Conservation (phyloP, 2,888 invertebrate genomes). For the Torymus tubicola region DNA sequence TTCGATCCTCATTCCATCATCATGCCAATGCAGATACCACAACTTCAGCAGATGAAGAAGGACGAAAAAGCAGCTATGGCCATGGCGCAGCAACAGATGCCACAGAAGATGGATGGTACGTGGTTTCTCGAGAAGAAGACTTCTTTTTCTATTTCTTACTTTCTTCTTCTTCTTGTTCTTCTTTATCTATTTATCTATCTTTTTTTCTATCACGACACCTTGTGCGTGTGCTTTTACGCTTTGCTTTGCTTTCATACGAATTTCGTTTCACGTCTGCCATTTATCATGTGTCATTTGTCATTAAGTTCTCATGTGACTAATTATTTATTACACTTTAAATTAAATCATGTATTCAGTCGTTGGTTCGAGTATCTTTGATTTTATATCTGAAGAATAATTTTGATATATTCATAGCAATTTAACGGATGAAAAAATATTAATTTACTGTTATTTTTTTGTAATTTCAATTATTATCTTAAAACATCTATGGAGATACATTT, state of each 20-base stretch:
- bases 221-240: slow-evolving; percentile 42
- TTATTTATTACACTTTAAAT: too few species aligned
- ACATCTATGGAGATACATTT: too few species aligned
- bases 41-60: slow-evolving; percentile 78
- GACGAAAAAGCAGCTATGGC: slow-evolving; percentile 80
- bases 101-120: slow-evolving; percentile 74
- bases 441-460: too few species aligned
- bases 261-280: slow-evolving; percentile 15
- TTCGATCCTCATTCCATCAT: slow-evolving; percentile 81
- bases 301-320: slow-evolving; percentile 7
- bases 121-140: slow-evolving; percentile 41
- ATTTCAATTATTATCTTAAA: too few species aligned
- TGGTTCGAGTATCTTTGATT: too few species aligned
- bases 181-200: slow-evolving; percentile 26
- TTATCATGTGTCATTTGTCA: not conserved
- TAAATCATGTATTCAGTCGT: too few species aligned
- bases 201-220: slow-evolving; percentile 28
- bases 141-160: slow-evolving; percentile 4
- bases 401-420: too few species aligned
- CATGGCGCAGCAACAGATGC: slow-evolving; percentile 80
- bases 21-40: slow-evolving; percentile 75
- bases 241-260: slow-evolving; percentile 54
- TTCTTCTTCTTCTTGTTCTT: slow-evolving; percentile 32
- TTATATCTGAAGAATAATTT: too few species aligned
- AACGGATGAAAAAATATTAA: too few species aligned